Evolutionary conservation across 2,888 invertebrate genomes (phyloP).

Genomic region (Biston betularia): DNA sequence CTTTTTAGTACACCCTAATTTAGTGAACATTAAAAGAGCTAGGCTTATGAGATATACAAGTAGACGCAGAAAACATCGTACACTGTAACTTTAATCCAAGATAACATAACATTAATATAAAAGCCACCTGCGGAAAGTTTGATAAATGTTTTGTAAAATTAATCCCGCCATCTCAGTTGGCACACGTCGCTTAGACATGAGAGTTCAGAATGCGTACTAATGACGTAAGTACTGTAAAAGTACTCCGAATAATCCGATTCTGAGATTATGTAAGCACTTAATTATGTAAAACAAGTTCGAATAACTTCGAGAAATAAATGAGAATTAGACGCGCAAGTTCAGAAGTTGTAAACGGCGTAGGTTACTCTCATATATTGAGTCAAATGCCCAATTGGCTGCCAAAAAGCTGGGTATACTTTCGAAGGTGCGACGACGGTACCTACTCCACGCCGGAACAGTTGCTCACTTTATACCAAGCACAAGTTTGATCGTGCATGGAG

Average conservation of each 20-base stretch:
- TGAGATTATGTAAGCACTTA: conserved; percentile 37
- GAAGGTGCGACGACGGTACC: no score
- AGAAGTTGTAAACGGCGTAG: conserved; percentile 21
- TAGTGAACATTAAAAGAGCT: background rate
- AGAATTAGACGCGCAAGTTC: conserved; percentile 18
- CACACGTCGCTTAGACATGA: conserved; percentile 25
- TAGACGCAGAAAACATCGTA: background rate
- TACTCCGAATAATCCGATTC: conserved; percentile 36
- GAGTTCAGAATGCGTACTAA: conserved; percentile 35
- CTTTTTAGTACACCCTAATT: no score
- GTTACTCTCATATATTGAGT: background rate
- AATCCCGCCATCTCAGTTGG: conserved; percentile 20
- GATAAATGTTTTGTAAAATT: conserved; percentile 44
- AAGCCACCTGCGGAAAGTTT: conserved; percentile 42
- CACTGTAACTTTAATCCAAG: conserved; percentile 43
- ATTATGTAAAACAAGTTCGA: conserved; percentile 33
- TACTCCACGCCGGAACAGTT: no score
- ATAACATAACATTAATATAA: conserved; percentile 38
- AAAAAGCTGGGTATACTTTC: no score
- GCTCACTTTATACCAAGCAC: no score
- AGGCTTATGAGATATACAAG: background rate
- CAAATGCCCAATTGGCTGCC: no score
- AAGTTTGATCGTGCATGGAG: no score
- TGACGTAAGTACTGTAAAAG: conserved; percentile 38
- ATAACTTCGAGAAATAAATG: conserved; percentile 28